Percentiles rank a stretch among this genome's conserved stretches.
phyloP scores from a whole-genome alignment of 2,888 invertebrate species.

The Aradus depressus region DNA sequence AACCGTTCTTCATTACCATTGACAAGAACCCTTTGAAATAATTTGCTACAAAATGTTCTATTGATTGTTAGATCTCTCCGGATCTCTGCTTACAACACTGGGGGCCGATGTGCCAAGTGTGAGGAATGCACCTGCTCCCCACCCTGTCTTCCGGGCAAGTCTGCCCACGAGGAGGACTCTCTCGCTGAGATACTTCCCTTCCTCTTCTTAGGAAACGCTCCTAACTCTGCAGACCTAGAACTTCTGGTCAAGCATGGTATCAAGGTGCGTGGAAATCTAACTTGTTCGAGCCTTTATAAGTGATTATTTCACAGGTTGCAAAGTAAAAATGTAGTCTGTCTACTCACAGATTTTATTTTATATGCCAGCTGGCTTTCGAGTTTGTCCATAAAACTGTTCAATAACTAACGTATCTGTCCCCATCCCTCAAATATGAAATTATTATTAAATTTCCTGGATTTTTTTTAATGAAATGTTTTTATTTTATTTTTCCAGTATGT shows the following conservation, averaged over 20 bases:
- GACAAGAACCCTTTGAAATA: too few species aligned
- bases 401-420: background rate
- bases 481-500: constrained; percentile 57
- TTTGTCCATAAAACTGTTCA: too few species aligned
- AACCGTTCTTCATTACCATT: too few species aligned
- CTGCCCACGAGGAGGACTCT: constrained; percentile 49
- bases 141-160: constrained; percentile 20
- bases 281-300: constrained; percentile 2
- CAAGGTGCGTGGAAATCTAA: constrained; percentile 43
- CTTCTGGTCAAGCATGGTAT: constrained; percentile 83
- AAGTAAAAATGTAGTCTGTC: too few species aligned
- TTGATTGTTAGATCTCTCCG: constrained; percentile 26
- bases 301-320: constrained; percentile 2
- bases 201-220: constrained; percentile 87
- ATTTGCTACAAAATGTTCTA: too few species aligned
- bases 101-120: constrained; percentile 22
- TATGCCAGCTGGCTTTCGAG: too few species aligned
- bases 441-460: background rate
- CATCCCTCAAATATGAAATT: background rate
- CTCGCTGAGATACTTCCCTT: constrained; percentile 91
- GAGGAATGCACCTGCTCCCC: constrained; percentile 24
- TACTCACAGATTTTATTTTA: too few species aligned
- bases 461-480: background rate
- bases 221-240: constrained; percentile 82
- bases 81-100: constrained; percentile 21